phyloP scores from a whole-genome alignment of 2,113 vertebrate genomes.

The Labrus mixtus region DNA sequence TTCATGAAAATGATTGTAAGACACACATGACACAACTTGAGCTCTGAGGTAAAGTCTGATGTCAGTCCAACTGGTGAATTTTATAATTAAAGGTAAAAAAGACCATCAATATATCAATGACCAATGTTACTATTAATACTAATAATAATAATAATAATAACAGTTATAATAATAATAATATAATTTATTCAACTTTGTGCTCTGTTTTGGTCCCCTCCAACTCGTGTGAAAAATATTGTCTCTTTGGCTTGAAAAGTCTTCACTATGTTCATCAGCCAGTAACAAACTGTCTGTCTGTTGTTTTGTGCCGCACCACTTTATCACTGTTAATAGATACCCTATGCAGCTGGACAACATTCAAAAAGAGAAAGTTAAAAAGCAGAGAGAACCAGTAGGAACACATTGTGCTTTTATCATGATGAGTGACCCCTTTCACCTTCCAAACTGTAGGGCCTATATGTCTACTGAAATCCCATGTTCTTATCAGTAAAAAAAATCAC shows the following conservation, averaged over 20 bases:
- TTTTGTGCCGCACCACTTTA: background rate
- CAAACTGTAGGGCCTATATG: background rate
- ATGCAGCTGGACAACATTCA: background rate
- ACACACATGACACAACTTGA: background rate
- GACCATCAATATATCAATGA: too few species aligned
- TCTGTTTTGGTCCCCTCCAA: background rate
- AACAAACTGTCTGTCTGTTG: background rate
- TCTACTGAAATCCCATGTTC: background rate
- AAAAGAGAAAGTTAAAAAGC: background rate
- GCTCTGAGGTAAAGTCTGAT: background rate
- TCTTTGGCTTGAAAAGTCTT: background rate
- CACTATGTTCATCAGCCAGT: background rate
- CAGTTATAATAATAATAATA: background rate
- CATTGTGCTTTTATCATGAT: background rate
- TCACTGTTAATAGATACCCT: background rate
- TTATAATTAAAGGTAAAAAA: too few species aligned
- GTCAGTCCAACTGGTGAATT: background rate
- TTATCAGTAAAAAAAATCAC: slow-evolving; percentile 21
- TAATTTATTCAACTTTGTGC: too few species aligned
- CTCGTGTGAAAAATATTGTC: background rate
- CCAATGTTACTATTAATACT: too few species aligned
- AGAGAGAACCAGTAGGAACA: background rate
- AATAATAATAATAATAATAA: background rate
- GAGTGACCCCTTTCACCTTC: background rate
- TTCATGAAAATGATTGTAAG: background rate